Base-by-base conservation (phyloP, 2,888 invertebrate genomes). In the Pammene aurita region DNA sequence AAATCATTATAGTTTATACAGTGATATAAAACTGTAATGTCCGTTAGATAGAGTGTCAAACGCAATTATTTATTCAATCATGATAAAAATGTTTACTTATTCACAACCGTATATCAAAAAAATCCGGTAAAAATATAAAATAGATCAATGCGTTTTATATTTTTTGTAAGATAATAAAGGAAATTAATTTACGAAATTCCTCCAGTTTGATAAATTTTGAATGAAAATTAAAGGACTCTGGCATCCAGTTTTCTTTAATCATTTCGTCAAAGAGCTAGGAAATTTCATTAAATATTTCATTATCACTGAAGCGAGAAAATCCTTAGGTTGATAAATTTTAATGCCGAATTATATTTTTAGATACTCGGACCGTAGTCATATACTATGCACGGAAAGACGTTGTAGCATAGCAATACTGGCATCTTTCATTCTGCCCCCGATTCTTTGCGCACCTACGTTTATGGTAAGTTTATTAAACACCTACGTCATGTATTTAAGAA, bases 381-480 rank as follows among this genome's bases (percentile, higher is more conserved):
- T 95, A 34, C 93, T 96, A 80, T 98, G 97, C 84, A 95, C 96
- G 61, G 95, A 96, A 78, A 90, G 94, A 13, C 94, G 97, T 66
- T 97, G 98, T 82, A 95, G 95, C 72, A 89, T 95, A 71, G 96
- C 97, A 13, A 96, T 98, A 72, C 84, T 95, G 26, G 90, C 95
- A 71, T 96, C 97, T 76, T 97, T 96, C 84, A 81, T 96, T 69
- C 90, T 96, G 18, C 96, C 97, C 0, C 94, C 96, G 0, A 89
- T 98, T 71, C 93, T 98, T 69, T 98, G 97, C 85, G 94, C 96
- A 70, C 98, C 98, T 0, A 96, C 96, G 68, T 97, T 96, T 87
- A 93, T 97, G 84, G 95, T 90, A 74, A 88, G 89, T 73, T 35
- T 38, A 46, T 16, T 41, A 2, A 38, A 16, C 16, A 38, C 10